Evolutionary conservation across 2,888 invertebrate species (phyloP), one percentile per base, ranked within the genome.

Genomic region (Athrips mouffetella): DNA sequence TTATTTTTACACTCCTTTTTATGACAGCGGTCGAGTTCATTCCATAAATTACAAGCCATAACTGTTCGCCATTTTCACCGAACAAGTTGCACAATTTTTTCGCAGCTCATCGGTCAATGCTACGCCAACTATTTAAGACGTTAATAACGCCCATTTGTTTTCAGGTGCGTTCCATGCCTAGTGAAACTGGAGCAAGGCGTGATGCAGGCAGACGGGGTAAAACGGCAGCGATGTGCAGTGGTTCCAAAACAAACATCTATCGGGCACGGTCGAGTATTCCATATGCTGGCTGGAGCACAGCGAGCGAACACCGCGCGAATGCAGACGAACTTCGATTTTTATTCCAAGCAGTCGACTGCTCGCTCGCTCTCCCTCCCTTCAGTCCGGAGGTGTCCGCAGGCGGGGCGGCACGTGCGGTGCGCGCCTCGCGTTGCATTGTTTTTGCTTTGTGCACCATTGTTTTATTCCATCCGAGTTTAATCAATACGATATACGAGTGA

Each of bases 331-430:
- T 67, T 59, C 79, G 80, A 83, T 80, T 79, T 78, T 76, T 78
- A 78, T 67, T 37, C 66, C 60, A 59, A 65, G 62, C 54, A 60
- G 55, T 50, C 53, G 62, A 51, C 57, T 55, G 54, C 55, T 52
- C 60, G 52, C 46, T 50, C 55, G 49, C 53, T 47, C 48, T 15
- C 33, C 8, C 48, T 47, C 57, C 50, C 64, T 63, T 69, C 78
- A 84, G 87, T 86, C 79, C 75, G 78, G 76, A 76, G 76, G 76
- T 68, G 80, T 69, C 84, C 85, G 82, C 86, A 82, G 84, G 86
- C 84, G 86, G 83, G 85, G 87, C 86, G 86, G 84, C 85, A 83
- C 85, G 84, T 76, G 73, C 73, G 69, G 82, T 81, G 87, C 84
- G 70, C 83, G 87, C 87, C 85, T 86, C 85, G 85, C 87, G 75